Evolutionary conservation across 1,140 invertebrate species (phyloP).

Genomic region (Streblospio benedicti): DNA sequence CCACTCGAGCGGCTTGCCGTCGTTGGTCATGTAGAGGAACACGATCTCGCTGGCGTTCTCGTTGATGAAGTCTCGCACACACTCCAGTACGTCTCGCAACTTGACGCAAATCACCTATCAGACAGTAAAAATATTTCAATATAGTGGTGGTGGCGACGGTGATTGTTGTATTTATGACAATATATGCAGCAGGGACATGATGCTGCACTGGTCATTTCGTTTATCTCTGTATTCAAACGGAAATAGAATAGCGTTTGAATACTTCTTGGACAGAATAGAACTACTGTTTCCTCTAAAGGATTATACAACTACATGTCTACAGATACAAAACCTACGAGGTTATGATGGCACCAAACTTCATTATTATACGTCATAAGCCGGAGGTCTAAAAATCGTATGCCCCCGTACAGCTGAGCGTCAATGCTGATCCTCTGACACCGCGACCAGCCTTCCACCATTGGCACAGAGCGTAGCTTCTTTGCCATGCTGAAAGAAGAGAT

Average conservation of each 20-base stretch:
- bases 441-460: slow-evolving; percentile 4
- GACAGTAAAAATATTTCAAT: too few relatives aligned
- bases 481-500: too few relatives aligned
- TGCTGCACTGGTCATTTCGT: too few relatives aligned
- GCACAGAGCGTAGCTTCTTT: slow-evolving; percentile 1
- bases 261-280: too few relatives aligned
- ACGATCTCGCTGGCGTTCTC: slow-evolving; percentile 2
- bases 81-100: background rate
- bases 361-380: background rate
- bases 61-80: background rate
- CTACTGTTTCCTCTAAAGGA: too few relatives aligned
- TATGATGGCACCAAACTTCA: slow-evolving; percentile 1
- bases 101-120: background rate
- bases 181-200: too few relatives aligned
- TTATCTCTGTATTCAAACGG: too few relatives aligned
- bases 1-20: slow-evolving; percentile 2
- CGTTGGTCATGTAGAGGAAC: background rate
- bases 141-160: too few relatives aligned
- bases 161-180: too few relatives aligned
- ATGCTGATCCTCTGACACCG: slow-evolving; percentile 2
- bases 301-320: too few relatives aligned
- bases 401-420: slow-evolving; percentile 4
- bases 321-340: too few relatives aligned
- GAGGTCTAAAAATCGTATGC: slow-evolving; percentile 1
- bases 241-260: too few relatives aligned